These are phyloP conservation scores for Cheumatopsyche charites DNA, from an alignment of 1,140 invertebrate genomes.

Conservation along the genomic window DNA sequence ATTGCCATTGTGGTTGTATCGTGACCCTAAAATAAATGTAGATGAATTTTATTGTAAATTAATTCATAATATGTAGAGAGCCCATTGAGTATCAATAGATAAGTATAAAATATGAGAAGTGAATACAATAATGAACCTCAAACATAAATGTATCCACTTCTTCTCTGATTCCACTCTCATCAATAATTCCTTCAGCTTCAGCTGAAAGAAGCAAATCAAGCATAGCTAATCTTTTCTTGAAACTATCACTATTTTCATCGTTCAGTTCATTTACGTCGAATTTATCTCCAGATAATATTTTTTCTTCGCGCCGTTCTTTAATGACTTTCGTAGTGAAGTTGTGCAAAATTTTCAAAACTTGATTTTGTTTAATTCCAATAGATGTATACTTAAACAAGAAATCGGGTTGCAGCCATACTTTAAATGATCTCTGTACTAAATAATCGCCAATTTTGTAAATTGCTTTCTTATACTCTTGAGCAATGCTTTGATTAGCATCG, in stretches of 20 bases:
- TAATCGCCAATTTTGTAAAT: conserved; percentile 53
- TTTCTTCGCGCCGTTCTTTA: conserved; percentile 46
- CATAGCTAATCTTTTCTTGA: conserved; percentile 50
- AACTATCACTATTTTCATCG: not conserved
- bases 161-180: conserved; percentile 73
- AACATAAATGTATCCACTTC: conserved; percentile 87
- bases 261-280: not conserved
- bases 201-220: conserved; percentile 64
- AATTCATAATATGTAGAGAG: too few relatives aligned
- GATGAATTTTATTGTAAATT: too few relatives aligned
- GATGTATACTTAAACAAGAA: conserved; percentile 48
- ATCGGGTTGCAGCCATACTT: conserved; percentile 51
- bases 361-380: conserved; percentile 48
- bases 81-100: too few relatives aligned
- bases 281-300: not conserved
- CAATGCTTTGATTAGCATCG: conserved; percentile 47
- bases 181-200: conserved; percentile 62
- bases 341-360: conserved; percentile 49
- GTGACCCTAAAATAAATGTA: conserved; percentile 67
- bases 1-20: conserved; percentile 78
- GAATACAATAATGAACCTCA: conserved; percentile 58
- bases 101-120: too few relatives aligned
- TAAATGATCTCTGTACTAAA: conserved; percentile 52
- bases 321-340: conserved; percentile 53
- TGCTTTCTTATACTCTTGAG: conserved; percentile 53